Percentiles rank a stretch among this genome's conserved stretches.
phyloP scores from a whole-genome alignment of 2,797 vertebrate genomes.

The Schizopygopsis malacanthus region DNA sequence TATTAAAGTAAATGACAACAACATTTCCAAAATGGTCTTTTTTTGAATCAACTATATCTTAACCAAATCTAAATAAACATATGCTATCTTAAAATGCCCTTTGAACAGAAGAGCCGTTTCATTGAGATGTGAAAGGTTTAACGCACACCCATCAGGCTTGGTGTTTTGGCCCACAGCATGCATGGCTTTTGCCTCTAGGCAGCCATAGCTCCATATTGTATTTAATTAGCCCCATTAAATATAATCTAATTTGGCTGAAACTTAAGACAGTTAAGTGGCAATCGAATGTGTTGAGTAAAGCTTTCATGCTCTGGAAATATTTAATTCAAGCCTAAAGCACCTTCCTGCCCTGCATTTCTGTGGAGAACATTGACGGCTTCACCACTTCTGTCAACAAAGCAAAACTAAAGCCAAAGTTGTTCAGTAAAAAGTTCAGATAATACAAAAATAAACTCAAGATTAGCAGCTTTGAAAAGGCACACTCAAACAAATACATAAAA shows the following conservation, averaged over 20 bases:
- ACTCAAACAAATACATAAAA: constrained; percentile 26
- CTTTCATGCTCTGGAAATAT: constrained; percentile 68
- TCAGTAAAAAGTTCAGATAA: constrained; percentile 26
- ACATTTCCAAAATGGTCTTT: background rate
- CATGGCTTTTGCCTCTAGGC: constrained; percentile 41
- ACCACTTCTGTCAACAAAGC: constrained; percentile 28
- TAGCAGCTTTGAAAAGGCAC: constrained; percentile 3
- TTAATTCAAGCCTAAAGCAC: constrained; percentile 73
- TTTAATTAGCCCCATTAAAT: constrained; percentile 81
- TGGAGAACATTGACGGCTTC: constrained; percentile 66
- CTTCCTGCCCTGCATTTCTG: constrained; percentile 70
- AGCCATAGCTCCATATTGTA: constrained; percentile 63
- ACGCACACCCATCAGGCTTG: constrained; percentile 28
- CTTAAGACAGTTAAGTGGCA: constrained; percentile 79
- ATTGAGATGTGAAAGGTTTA: constrained; percentile 21
- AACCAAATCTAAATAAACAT: background rate
- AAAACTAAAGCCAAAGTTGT: constrained; percentile 33
- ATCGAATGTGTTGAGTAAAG: constrained; percentile 76
- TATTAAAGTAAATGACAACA: background rate
- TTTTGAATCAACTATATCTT: background rate
- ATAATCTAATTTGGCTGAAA: constrained; percentile 81
- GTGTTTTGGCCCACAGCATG: constrained; percentile 48
- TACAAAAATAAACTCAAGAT: background rate
- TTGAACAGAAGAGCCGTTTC: background rate
- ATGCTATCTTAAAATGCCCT: background rate